Percentiles rank a stretch among this genome's conserved stretches.
phyloP scores from a whole-genome alignment of 2,797 vertebrate genomes.

The Esox lucius region DNA sequence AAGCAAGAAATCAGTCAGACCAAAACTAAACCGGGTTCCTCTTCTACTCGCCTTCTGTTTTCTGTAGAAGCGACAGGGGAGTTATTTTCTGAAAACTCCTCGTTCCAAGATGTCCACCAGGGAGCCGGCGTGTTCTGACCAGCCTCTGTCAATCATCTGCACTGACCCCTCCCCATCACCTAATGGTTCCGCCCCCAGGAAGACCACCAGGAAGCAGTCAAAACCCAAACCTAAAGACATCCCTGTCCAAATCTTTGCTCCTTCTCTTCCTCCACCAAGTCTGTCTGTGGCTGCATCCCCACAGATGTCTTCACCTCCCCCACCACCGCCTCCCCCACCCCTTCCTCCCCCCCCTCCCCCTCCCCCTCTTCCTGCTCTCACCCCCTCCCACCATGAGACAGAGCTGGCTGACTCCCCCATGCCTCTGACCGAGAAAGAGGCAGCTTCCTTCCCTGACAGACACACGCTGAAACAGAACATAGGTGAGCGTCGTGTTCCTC shows the following conservation, averaged over 20 bases:
- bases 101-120: constrained; percentile 44
- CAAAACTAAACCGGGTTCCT: neutral
- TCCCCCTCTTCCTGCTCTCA: constrained; percentile 32
- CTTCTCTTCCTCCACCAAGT: constrained; percentile 24
- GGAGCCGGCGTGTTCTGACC: constrained; percentile 19
- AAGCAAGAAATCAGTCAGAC: neutral
- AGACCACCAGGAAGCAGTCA: constrained; percentile 32
- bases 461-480: constrained; percentile 71
- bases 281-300: constrained; percentile 26
- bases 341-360: constrained; percentile 27
- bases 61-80: constrained; percentile 78
- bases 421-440: constrained; percentile 63
- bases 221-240: constrained; percentile 52
- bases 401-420: constrained; percentile 3
- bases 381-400: constrained; percentile 27
- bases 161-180: constrained; percentile 33
- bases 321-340: constrained; percentile 6
- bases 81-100: constrained; percentile 76
- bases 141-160: constrained; percentile 58
- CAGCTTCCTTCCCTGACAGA: constrained; percentile 58
- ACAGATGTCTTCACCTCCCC: constrained; percentile 17
- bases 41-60: neutral
- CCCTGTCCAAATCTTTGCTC: constrained; percentile 70
- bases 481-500: constrained; percentile 72
- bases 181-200: constrained; percentile 39